Evolutionary conservation across 2,797 vertebrate genomes (phyloP), one percentile per base, ranked within the genome.

Genomic region (Heliangelus exortis): DNA sequence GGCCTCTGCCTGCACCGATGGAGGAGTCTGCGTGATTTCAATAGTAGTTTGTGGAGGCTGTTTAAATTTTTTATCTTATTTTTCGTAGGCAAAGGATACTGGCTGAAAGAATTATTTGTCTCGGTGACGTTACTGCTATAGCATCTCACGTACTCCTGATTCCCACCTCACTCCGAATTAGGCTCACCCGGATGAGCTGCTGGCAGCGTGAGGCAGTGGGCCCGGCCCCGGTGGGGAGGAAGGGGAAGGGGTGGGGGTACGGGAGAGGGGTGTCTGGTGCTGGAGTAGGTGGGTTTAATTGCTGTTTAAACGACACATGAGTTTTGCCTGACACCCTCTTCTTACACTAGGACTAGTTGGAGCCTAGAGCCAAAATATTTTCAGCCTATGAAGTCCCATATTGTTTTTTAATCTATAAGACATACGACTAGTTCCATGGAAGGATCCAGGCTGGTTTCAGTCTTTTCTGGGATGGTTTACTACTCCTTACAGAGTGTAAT

Each of bases 351-450:
- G 16, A 2, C 21, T 45, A 3, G 20, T 1, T 10, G 47, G 34
- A 55, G 36, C 47, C 54, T 53, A 9, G 26, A 45, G 29, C 15
- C 63, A 5, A 39, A 65, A 12, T 10, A 4, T 7, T 58, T 67
- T 16, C 31, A 8, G 51, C 15, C 19, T 21, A 4, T 36, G 33
- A 62, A 16, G 33, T 29, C 11, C n/a, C 18, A 2, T 48, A 2
- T 5, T 6, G 1, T 1, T n/a, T 33, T 39, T 59, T 51, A 19
- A 26, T 15, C 2, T 48, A 6, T 6, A 21, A 33, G 48, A 26
- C 3, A 4, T 1, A 1, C 0, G 6, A 14, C 10, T 22, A 3
- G 14, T 47, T 23, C 39, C 5, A 1, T 4, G 16, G 59, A 23
- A 43, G 20, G 17, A 26, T 43, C 3, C 2, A 10, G n/a, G 20